Conservation (phyloP, 2,113 vertebrate species). For the Haplotaxodon microlepis region DNA sequence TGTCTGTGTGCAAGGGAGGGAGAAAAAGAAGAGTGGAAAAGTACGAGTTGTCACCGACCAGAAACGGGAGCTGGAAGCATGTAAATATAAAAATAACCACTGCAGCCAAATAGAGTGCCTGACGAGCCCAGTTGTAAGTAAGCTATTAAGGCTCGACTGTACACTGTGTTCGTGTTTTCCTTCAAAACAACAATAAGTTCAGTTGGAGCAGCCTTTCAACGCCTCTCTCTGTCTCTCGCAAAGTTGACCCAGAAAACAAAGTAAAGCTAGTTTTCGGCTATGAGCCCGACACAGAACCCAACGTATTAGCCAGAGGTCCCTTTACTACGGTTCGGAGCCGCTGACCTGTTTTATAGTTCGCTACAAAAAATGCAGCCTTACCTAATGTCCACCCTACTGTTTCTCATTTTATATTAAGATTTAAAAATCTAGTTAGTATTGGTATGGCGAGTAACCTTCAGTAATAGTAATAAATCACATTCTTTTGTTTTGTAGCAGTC, state of each 20-base stretch:
- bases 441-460: too few relatives aligned
- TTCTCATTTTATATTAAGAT: too few relatives aligned
- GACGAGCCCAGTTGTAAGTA: not conserved
- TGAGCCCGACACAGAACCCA: fast-evolving
- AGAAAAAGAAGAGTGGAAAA: not conserved
- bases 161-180: not conserved
- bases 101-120: not conserved
- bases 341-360: too few relatives aligned
- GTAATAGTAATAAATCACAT: too few relatives aligned
- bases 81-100: not conserved
- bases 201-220: not conserved
- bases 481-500: not conserved
- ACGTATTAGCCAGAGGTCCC: not conserved
- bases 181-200: fast-evolving
- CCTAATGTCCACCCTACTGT: too few relatives aligned
- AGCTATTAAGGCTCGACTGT: not conserved
- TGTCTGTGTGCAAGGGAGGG: not conserved
- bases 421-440: too few relatives aligned
- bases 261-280: fast-evolving
- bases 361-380: too few relatives aligned
- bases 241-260: not conserved
- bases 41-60: not conserved
- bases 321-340: fast-evolving
- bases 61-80: not conserved
- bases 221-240: not conserved